Evolutionary conservation across 2,888 invertebrate species (phyloP).

Genomic region (Linnaemya vulpina): DNA sequence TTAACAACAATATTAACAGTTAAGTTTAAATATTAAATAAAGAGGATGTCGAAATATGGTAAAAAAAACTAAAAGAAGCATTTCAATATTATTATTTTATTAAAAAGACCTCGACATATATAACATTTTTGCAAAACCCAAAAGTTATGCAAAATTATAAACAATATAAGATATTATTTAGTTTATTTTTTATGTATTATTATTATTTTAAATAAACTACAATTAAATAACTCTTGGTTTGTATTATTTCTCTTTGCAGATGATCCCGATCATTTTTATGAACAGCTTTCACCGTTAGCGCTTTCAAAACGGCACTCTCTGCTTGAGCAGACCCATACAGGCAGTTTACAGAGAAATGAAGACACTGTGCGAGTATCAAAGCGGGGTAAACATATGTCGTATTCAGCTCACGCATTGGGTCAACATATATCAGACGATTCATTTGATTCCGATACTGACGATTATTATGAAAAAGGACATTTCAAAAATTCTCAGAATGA

Average conservation of each 20-base stretch:
- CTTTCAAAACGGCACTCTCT: constrained; percentile 77
- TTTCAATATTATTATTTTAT: too few species aligned
- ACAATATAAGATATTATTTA: too few species aligned
- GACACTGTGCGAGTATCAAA: constrained; percentile 75
- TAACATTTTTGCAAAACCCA: too few species aligned
- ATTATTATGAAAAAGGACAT: constrained; percentile 83
- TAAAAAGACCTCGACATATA: too few species aligned
- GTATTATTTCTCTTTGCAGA: constrained; percentile 82
- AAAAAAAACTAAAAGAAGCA: too few species aligned
- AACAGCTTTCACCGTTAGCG: constrained; percentile 84
- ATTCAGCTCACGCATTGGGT: constrained; percentile 76
- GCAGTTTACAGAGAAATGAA: constrained; percentile 74
- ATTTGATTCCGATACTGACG: constrained; percentile 87
- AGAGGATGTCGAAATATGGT: too few species aligned
- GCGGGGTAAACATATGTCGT: constrained; percentile 76
- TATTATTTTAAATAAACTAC: not conserved
- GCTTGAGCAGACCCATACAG: constrained; percentile 72
- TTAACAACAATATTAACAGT: too few species aligned
- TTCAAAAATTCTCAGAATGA: constrained; percentile 83
- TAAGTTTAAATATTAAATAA: too few species aligned
- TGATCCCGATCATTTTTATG: constrained; percentile 89
- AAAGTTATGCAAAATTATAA: too few species aligned
- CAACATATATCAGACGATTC: constrained; percentile 84
- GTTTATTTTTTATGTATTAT: too few species aligned
- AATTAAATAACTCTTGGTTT: not conserved